Base-by-base conservation (phyloP, 2,797 vertebrate species). In the Phataginus tetradactyla region DNA sequence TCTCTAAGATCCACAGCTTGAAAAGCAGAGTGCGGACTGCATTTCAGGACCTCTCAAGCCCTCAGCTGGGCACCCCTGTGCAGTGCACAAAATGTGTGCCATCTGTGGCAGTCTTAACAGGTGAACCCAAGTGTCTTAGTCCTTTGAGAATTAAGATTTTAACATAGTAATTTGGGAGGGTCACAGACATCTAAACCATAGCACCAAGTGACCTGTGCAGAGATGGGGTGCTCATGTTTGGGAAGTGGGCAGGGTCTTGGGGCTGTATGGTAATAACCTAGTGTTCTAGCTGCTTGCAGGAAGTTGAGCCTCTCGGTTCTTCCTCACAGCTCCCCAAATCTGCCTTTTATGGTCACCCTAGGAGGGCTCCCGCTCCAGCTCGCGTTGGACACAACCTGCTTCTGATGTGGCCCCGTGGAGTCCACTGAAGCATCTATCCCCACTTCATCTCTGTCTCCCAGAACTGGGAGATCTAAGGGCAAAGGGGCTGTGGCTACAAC, bases 371-470 rank as follows among this genome's bases (percentile, higher is more conserved):
- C 32, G 12, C 3, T 20, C 32, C 51, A 14, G 80, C 34, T 78
- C 49, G 32, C 59, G 61, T 8, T 3, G 59, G 51, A 80, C 87
- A 79, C 37, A 57, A 14, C 15, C 25, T n/a, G 51, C 21, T 25
- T 29, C 21, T n/a, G 34, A 21, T 57, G 34, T 0, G 15, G 25
- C 15, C 49, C 64, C 9, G 0, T 12, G 32, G n/a, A 68, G 53
- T 3, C 34, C 66, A 13, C 6, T 0, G 2, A 29, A 13, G 11
- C 39, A 57, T 23, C 0, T 18, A 29, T 4, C 5, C 2, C 27
- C 25, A 59, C 10, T 64, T 39, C 21, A 25, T 0, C 10, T 32
- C 53, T 55, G 9, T 51, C 68, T 57, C 27, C 51, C 68, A 75
- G 37, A 59, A 3, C 45, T 14, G 51, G 51, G 37, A 74, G 61